Evolutionary conservation across 2,888 invertebrate species (phyloP), one percentile per base, ranked within the genome.

Genomic region (Oxytorus armatus): DNA sequence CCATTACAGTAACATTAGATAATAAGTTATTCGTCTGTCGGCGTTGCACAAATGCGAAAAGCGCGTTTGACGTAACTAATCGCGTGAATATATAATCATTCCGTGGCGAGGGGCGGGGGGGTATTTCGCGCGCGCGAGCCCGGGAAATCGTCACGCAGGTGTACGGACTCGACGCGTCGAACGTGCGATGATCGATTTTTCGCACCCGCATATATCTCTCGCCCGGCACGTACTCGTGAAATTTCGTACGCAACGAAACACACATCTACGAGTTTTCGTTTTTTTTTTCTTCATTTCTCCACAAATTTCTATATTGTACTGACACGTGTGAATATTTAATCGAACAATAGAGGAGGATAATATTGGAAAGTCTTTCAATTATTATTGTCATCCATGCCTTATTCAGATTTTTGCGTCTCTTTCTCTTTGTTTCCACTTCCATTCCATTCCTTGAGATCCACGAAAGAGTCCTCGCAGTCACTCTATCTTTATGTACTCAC

Each of bases 161-260:
- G 75, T 79, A 82, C 81, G 76, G 69, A 70, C 81, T 63, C 65
- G 61, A 82, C 82, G 83, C 85, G 87, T 89, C 88, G 88, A 89
- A 89, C 84, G 83, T 84, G 84, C 44, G 72, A 84, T 85, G 86
- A 90, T 90, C 89, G 89, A 90, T 90, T 90, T 90, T 90, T 90
- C 88, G 85, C 84, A 82, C 66, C 74, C 66, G 44, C 14, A 36
- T 33, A 39, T 49, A 44, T 7, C n/a, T 53, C 23, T 42, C 29
- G 16, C 39, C 29, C 44, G 21, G n/a, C 36, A 57, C 29, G 25
- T 47, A 39, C 59, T 42, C 42, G 18, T 3, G 16, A 47, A 59
- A 61, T 74, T 69, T 68, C 49, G 16, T 55, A 23, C 36, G 29
- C 55, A 25, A 36, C 55, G 18, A 29, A 47, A 51, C 14, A 11